phyloP scores from a whole-genome alignment of 1,140 invertebrate genomes.

The Portunus trituberculatus region DNA sequence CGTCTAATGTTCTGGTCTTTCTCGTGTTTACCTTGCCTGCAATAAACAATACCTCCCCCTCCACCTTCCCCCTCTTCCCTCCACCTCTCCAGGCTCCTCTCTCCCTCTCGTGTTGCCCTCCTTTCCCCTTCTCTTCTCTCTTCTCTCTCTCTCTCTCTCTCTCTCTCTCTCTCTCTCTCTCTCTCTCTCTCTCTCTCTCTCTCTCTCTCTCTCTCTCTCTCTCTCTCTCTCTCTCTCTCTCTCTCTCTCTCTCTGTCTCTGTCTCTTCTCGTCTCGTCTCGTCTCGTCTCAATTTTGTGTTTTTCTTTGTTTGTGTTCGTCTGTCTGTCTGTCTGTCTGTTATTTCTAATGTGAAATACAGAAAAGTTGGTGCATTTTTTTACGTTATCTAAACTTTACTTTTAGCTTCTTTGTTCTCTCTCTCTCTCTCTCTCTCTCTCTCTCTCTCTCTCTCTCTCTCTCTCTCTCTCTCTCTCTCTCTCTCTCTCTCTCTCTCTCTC shows the following conservation, averaged over 20 bases:
- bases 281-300: too few species aligned
- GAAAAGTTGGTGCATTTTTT: too few species aligned
- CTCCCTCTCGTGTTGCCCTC: neutral
- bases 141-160: neutral
- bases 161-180: neutral
- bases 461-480: neutral
- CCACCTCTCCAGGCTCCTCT: neutral
- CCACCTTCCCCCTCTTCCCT: neutral
- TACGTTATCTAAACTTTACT: too few species aligned
- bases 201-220: neutral
- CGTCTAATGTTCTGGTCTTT: neutral
- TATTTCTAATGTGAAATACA: too few species aligned
- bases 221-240: neutral
- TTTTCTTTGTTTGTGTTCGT: too few species aligned
- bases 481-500: neutral
- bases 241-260: neutral
- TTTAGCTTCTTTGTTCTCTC: neutral
- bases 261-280: too few species aligned
- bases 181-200: neutral
- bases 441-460: neutral
- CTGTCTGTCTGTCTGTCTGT: too few species aligned
- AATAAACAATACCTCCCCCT: slow-evolving; percentile 49
- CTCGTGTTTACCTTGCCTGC: slow-evolving; percentile 61
- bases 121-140: neutral
- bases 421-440: neutral